Conservation (phyloP, 64 coral and sea anemone species). For the Pocillopora damicornis region DNA sequence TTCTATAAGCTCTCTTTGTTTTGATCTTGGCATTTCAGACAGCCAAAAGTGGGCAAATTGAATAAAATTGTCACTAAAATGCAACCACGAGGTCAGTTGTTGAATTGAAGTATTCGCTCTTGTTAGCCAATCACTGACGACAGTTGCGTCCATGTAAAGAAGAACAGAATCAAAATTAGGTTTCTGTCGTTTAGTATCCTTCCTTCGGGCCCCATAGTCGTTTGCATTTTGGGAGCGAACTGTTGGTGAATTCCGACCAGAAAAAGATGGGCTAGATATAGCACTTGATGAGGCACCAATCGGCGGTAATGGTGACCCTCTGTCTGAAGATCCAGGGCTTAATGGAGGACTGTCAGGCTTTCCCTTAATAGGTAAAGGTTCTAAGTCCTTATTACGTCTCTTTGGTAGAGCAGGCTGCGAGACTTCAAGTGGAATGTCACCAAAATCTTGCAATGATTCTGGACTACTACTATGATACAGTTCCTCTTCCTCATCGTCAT, state of each 20-base stretch:
- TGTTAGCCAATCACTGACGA: conserved; percentile 66
- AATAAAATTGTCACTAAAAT: conserved; percentile 64
- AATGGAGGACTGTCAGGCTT: conserved; percentile 44
- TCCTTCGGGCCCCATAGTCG: not conserved
- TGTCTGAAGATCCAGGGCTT: conserved; percentile 62
- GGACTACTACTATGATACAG: not conserved
- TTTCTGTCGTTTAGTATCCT: conserved; percentile 35
- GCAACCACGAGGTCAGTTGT: conserved; percentile 69
- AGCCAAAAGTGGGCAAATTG: conserved; percentile 92
- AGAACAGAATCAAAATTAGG: conserved; percentile 70
- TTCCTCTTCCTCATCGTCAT: conserved; percentile 59
- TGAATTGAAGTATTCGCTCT: conserved; percentile 57
- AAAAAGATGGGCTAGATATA: conserved; percentile 42
- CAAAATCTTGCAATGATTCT: conserved; percentile 20
- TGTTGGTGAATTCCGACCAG: conserved; percentile 9
- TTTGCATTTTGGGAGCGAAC: not conserved
- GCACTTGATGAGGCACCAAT: conserved; percentile 39
- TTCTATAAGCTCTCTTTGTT: conserved; percentile 59
- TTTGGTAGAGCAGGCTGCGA: conserved; percentile 66
- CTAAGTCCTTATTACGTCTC: conserved; percentile 58
- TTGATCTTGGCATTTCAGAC: conserved; percentile 59
- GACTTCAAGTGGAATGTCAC: conserved; percentile 25
- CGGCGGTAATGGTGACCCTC: conserved; percentile 60
- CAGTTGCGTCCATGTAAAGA: conserved; percentile 66
- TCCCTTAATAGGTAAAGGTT: not conserved